Evolutionary conservation across 2,797 vertebrate genomes (phyloP), one percentile per base, ranked within the genome.

Genomic region (Betta splendens): DNA sequence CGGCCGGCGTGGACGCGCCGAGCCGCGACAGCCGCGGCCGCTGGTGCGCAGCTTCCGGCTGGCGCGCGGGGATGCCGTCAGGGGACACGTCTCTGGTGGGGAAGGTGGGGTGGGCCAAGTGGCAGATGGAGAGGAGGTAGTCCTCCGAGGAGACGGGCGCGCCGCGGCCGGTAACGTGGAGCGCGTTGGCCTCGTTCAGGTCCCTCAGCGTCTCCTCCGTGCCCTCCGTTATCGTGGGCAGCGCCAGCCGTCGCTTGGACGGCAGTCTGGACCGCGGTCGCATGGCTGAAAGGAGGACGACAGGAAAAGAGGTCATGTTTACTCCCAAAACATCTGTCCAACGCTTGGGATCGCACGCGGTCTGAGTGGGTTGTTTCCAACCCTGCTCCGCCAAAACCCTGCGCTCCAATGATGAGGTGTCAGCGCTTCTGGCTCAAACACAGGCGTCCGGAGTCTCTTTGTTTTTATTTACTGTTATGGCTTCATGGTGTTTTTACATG

Each of bases 91-190:
- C 86, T 23, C 79, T 70, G 26, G 60, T 69, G 0, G 90, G 89
- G 77, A 94, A 94, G 40, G 94, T 92, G 63, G 95, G 94, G 51
- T 87, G 91, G 56, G 94, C 93, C 0, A 95, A 88, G 77, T 96
- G 94, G 71, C 94, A 93, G 83, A 95, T 95, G 74, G 94, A 95
- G 17, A 93, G 92, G 62, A 94, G 83, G 81, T 95, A 95, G 69
- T 94, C 94, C 1, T 95, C 92, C 0, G 91, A 90, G 64, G 92
- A 92, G 37, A 89, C 62, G 0, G 40, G 39, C 31, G 85, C 88
- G 38, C 68, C 31, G 25, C 79, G 46, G 46, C 45, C 58, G 3
- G n/a, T 46, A 0, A 57, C 79, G 56, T 84, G 16, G 11, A 16
- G 17, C 1, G 65, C 69, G 12, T 58, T 74, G 59, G 63, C 79